Conservation (phyloP, 1,140 invertebrate species). For the Caenorhabditis brenneri region DNA sequence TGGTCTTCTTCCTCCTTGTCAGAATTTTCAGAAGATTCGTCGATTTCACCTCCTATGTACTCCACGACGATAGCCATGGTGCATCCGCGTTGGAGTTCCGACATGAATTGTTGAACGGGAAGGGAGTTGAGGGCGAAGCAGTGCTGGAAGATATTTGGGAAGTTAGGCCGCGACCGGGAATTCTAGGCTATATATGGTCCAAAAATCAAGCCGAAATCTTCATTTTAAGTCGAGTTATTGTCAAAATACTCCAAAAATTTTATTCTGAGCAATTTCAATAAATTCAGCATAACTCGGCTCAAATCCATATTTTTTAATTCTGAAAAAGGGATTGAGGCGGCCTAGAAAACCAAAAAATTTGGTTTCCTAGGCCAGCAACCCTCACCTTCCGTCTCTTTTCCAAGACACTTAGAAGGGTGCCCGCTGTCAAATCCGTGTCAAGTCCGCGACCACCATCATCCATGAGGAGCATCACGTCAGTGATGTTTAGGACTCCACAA, state of each 20-base stretch:
- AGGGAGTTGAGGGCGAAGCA: background rate
- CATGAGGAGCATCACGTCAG: conserved; percentile 5
- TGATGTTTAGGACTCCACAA: background rate
- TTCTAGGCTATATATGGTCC: too few relatives aligned
- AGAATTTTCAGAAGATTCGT: background rate
- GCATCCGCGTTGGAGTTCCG: conserved; percentile 6
- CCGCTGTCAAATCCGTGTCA: background rate
- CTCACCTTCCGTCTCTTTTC: conserved; percentile 15
- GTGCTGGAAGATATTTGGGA: background rate
- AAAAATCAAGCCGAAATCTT: too few relatives aligned
- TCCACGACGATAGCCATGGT: background rate
- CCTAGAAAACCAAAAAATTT: too few relatives aligned
- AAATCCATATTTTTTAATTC: too few relatives aligned
- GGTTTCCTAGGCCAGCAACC: too few relatives aligned
- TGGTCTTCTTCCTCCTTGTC: background rate
- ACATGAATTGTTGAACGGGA: background rate
- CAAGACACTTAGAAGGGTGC: background rate
- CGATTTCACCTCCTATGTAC: background rate
- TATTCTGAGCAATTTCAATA: too few relatives aligned
- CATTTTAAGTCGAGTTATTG: too few relatives aligned
- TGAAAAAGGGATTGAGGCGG: too few relatives aligned
- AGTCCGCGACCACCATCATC: background rate
- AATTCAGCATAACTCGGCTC: too few relatives aligned
- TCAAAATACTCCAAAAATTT: too few relatives aligned
- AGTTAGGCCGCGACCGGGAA: background rate